Conservation (phyloP, 2,113 vertebrate genomes). For the Arenaria interpres region DNA sequence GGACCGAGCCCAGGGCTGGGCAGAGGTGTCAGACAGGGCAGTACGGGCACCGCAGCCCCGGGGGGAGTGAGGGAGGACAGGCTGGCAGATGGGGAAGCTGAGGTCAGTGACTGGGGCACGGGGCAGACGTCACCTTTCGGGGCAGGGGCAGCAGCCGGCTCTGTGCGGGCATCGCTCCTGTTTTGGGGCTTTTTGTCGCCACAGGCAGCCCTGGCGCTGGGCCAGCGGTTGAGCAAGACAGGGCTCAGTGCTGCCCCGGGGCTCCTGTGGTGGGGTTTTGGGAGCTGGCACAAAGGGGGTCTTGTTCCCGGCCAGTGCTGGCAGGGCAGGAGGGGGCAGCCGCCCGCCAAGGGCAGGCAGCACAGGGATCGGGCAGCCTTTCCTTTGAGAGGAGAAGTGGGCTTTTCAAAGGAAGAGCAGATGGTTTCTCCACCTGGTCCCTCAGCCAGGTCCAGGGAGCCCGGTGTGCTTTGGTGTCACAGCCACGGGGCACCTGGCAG, state of each 20-base stretch:
- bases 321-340: not conserved
- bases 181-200: not conserved
- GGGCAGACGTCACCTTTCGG: accelerated
- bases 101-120: accelerated
- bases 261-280: accelerated
- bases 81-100: not conserved
- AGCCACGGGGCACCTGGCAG: accelerated
- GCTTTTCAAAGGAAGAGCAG: not conserved
- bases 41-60: accelerated
- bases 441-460: accelerated
- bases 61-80: accelerated
- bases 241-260: accelerated
- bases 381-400: not conserved
- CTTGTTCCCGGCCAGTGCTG: not conserved
- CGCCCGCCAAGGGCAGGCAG: not conserved
- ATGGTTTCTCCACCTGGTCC: not conserved
- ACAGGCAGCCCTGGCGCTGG: not conserved
- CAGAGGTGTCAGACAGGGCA: accelerated
- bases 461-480: accelerated
- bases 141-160: not conserved
- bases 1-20: not conserved
- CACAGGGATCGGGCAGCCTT: accelerated
- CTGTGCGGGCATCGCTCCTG: accelerated
- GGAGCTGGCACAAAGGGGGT: not conserved
- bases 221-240: not conserved